Base-by-base conservation (phyloP, 2,888 invertebrate genomes). In the Pyralis farinalis region DNA sequence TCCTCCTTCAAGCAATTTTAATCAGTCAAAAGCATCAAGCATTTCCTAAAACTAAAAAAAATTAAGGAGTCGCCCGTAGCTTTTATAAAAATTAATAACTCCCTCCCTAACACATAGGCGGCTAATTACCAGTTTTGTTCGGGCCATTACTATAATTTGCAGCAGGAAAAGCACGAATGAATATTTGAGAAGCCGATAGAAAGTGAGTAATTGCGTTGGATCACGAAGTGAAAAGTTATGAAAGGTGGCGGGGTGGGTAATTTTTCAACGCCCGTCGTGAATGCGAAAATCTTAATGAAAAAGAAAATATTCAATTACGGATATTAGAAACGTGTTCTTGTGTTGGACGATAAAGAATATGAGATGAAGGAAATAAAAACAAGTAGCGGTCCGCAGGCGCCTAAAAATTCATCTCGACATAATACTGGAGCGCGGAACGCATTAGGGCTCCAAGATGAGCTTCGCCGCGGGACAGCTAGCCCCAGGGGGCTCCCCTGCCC, bases 211-310 rank as follows among this genome's bases (percentile, higher is more conserved):
- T 88, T 77, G 88, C 77, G 56, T 69, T 63, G 85, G 83, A 87
- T 86, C 88, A 88, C 88, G 88, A 87, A 87, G 85, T 84, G 85
- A 87, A 87, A 88, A 85, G 87, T 87, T 87, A 87, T 87, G 86
- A 87, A 87, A 87, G 85, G 85, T 85, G 79, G 77, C 63, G 75
- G 81, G 78, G 71, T 60, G 64, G 75, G 80, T 58, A 74, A 87
- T 87, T 84, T 81, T 81, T 86, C 85, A 87, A 70, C 74, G 71
- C 66, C 70, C 59, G 61, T 63, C 68, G 65, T 64, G 68, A 76
- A 78, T 65, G 71, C 71, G 71, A 78, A 84, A 82, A 81, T 82
- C 80, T 73, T 83, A 82, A 85, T 81, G 81, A 80, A 82, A 81
- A 75, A 71, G 73, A 79, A 79, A 78, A 79, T 76, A 78, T 79